Conservation (phyloP, 2,797 vertebrate genomes). For the Chromobotia macracanthus region DNA sequence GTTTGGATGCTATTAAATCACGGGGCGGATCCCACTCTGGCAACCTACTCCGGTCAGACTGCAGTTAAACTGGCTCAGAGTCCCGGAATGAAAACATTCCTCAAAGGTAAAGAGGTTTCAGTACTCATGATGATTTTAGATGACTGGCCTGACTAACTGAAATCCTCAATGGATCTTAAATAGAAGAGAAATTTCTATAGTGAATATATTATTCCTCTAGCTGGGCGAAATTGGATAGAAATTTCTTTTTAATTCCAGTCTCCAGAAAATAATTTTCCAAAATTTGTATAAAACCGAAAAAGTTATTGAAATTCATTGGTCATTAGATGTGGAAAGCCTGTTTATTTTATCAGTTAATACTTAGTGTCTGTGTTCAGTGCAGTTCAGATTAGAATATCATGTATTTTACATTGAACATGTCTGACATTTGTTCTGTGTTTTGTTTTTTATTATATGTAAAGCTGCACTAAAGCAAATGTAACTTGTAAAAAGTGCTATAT, state of each 20-base stretch:
- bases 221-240: background rate
- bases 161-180: too few relatives aligned
- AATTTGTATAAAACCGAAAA: too few relatives aligned
- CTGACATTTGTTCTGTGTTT: constrained; percentile 91
- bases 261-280: too few relatives aligned
- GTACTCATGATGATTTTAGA: background rate
- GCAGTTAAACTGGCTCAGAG: constrained; percentile 94
- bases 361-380: too few relatives aligned
- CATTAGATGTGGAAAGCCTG: background rate
- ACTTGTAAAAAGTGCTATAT: too few relatives aligned
- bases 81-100: constrained; percentile 90
- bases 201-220: background rate
- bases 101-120: constrained; percentile 78
- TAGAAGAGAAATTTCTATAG: background rate
- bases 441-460: too few relatives aligned
- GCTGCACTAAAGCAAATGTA: too few relatives aligned
- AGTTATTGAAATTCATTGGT: background rate
- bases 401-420: too few relatives aligned
- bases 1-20: constrained; percentile 96
- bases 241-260: too few relatives aligned
- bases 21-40: constrained; percentile 94
- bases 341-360: background rate
- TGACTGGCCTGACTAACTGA: background rate
- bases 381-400: too few relatives aligned
- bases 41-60: constrained; percentile 96